Conservation (phyloP, 2,888 invertebrate species). For the Diarsia rubi region DNA sequence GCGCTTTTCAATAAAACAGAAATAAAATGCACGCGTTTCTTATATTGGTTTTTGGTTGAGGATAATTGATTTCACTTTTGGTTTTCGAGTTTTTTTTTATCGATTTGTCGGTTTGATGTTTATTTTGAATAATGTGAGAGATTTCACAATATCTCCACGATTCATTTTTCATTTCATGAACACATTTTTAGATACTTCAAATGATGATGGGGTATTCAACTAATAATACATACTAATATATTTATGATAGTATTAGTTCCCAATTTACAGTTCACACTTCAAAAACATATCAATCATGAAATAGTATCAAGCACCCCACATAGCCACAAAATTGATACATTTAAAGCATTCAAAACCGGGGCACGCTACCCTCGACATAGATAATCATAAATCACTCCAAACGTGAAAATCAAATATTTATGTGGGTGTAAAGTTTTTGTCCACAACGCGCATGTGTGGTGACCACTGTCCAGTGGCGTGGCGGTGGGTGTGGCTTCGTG, state of each 20-base stretch:
- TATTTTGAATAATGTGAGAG: background rate
- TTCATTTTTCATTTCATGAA: background rate
- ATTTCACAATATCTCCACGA: background rate
- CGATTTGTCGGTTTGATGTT: conserved; percentile 6
- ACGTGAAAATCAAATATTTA: conserved; percentile 67
- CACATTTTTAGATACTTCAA: background rate
- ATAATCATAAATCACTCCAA: conserved; percentile 64
- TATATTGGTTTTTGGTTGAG: conserved; percentile 61
- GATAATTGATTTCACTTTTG: conserved; percentile 58
- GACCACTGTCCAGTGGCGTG: conserved; percentile 87
- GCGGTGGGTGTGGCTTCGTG: conserved; percentile 83
- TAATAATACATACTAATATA: background rate
- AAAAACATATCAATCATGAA: conserved; percentile 47
- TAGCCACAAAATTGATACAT: conserved; percentile 36
- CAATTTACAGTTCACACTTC: conserved; percentile 1
- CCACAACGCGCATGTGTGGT: conserved; percentile 85
- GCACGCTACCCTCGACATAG: conserved; percentile 46
- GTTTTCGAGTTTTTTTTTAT: conserved; percentile 40
- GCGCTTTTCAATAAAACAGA: conserved; percentile 81
- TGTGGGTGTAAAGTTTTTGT: conserved; percentile 82
- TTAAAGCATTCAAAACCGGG: conserved; percentile 34
- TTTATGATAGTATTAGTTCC: background rate
- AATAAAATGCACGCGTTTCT: conserved; percentile 73
- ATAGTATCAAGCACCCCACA: conserved; percentile 16
- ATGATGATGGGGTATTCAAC: background rate